Percentiles rank a stretch among this genome's conserved stretches.
Conservation (phyloP, 2,888 invertebrate species). For the Sipha maydis region DNA sequence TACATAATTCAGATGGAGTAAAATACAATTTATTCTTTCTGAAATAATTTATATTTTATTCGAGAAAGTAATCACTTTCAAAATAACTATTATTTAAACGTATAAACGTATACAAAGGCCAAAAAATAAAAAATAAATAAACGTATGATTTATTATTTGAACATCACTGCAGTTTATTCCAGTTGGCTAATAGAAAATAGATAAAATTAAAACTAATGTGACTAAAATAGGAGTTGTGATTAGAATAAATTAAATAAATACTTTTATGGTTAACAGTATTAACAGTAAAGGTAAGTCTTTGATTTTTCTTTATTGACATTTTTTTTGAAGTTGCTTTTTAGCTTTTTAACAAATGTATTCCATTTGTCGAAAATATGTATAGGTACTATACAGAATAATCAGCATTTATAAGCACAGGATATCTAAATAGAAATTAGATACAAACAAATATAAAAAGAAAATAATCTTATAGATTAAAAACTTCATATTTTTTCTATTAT, state of each 20-base stretch:
- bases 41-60: constrained; percentile 18
- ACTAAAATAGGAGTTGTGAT: neutral
- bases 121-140: too few relatives aligned
- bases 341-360: neutral
- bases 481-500: too few relatives aligned
- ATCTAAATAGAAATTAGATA: too few relatives aligned
- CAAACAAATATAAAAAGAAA: too few relatives aligned
- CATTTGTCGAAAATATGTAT: neutral
- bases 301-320: neutral
- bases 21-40: constrained; percentile 3
- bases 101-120: too few relatives aligned
- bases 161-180: too few relatives aligned
- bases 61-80: neutral
- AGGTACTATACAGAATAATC: too few relatives aligned
- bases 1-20: constrained; percentile 20
- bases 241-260: neutral
- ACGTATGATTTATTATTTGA: neutral
- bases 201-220: too few relatives aligned
- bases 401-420: too few relatives aligned
- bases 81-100: neutral
- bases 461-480: too few relatives aligned
- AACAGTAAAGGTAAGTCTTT: too few relatives aligned
- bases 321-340: neutral
- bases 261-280: neutral
- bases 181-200: too few relatives aligned